These are phyloP conservation scores for Melopsittacus undulatus DNA, from an alignment of 2,797 vertebrate species.

Conservation along the genomic window DNA sequence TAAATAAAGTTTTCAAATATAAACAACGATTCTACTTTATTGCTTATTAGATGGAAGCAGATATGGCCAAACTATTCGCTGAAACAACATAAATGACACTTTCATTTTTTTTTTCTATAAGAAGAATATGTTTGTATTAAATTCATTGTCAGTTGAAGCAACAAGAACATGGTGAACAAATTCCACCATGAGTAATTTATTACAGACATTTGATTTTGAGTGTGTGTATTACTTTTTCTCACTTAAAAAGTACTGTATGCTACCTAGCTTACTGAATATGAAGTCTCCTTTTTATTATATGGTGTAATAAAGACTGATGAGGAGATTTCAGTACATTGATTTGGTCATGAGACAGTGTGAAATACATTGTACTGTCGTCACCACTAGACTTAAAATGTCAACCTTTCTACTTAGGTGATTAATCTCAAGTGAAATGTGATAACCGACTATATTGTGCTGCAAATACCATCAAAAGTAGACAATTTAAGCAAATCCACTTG, in stretches of 20 bases:
- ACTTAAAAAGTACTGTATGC: neutral
- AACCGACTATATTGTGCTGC: neutral
- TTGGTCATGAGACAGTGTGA: neutral
- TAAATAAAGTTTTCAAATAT: conserved; percentile 23
- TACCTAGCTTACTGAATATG: neutral
- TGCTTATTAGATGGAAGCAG: neutral
- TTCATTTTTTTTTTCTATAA: neutral
- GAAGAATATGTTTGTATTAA: neutral
- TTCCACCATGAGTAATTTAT: neutral
- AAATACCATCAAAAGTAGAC: neutral
- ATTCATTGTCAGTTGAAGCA: neutral
- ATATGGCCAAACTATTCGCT: neutral
- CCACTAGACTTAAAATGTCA: neutral
- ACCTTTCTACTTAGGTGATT: neutral
- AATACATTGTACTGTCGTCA: neutral
- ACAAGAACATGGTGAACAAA: neutral
- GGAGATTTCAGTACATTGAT: neutral
- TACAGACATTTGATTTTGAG: neutral
- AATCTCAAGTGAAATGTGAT: neutral
- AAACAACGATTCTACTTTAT: neutral
- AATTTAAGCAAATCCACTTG: neutral
- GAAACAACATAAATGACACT: neutral
- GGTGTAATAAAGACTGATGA: neutral
- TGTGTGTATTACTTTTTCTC: neutral
- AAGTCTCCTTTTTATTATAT: neutral